Conservation (phyloP, 2,888 invertebrate species). For the Ptychoptera contaminata region DNA sequence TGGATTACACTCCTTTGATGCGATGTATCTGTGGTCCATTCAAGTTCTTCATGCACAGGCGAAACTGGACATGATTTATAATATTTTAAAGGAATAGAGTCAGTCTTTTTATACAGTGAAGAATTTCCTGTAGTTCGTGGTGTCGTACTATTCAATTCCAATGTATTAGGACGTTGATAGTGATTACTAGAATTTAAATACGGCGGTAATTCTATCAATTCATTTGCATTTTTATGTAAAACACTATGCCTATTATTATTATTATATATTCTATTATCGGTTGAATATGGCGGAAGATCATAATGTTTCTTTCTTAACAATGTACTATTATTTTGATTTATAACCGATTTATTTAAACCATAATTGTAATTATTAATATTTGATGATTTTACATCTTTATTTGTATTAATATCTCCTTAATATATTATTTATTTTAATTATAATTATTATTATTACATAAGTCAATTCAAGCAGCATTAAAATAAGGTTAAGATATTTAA, state of each 20-base stretch:
- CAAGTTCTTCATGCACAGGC: slow-evolving; percentile 64
- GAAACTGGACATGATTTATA: slow-evolving; percentile 69
- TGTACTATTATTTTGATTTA: slow-evolving; percentile 30
- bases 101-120: slow-evolving; percentile 8
- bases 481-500: neutral
- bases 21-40: slow-evolving; percentile 39
- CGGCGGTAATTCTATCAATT: neutral
- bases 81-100: slow-evolving; percentile 35
- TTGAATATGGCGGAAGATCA: slow-evolving; percentile 31
- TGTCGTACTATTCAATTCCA: slow-evolving; percentile 7
- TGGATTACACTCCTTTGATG: slow-evolving; percentile 16
- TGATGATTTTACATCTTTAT: too few species aligned
- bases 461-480: neutral
- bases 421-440: neutral
- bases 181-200: neutral
- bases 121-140: slow-evolving; percentile 4
- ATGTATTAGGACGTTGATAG: slow-evolving; percentile 6
- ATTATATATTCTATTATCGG: slow-evolving; percentile 23
- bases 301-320: slow-evolving; percentile 30
- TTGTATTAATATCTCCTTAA: neutral
- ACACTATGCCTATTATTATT: neutral
- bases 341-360: slow-evolving; percentile 28
- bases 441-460: neutral
- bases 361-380: slow-evolving; percentile 25
- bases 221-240: neutral